Evolutionary conservation across 2,797 vertebrate species (phyloP), one percentile per base, ranked within the genome.

Genomic region (Fistularia tabacaria): DNA sequence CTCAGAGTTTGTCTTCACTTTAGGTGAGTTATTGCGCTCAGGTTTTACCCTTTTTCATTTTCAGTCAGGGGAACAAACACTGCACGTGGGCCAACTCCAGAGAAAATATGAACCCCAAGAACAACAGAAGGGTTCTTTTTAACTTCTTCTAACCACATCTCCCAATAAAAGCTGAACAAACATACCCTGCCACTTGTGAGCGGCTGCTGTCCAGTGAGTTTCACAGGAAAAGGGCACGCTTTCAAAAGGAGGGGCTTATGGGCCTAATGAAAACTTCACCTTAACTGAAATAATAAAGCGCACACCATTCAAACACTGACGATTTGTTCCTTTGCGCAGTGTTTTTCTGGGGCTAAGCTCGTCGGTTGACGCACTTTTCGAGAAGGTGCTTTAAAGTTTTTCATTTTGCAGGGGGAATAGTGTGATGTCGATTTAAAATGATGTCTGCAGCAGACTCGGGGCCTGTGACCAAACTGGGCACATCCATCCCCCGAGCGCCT

Each of bases 161-260:
- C 86, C 87, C 88, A 87, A 91, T 90, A 88, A 91, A 93, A 93
- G 92, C 93, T 92, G 92, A 91, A 90, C 88, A 92, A 94, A 93
- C 90, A 92, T 82, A 86, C 50, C 70, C 76, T 76, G 86, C 90
- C 85, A 89, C 85, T 88, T 81, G 87, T 83, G 65, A 89, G 73
- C 75, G 66, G 83, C 83, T 80, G 82, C 82, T 85, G 88, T 88
- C 87, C 88, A 79, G 77, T 59, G 38, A 77, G 78, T 72, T 80
- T 87, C 84, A 78, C 69, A 79, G 78, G 79, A 82, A 75, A 79
- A 73, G 61, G 60, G 51, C 55, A 76, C 12, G 54, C 74, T 85
- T 89, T 88, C 69, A 73, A 71, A 80, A 59, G 36, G 57, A 65
- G 64, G 73, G 72, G 76, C 77, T 86, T 85, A 79, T 66, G 76